Percentiles rank a stretch among this genome's conserved stretches.
Evolutionary conservation across 2,888 invertebrate genomes (phyloP).

Genomic region (Caenorhabditis panamensis): DNA sequence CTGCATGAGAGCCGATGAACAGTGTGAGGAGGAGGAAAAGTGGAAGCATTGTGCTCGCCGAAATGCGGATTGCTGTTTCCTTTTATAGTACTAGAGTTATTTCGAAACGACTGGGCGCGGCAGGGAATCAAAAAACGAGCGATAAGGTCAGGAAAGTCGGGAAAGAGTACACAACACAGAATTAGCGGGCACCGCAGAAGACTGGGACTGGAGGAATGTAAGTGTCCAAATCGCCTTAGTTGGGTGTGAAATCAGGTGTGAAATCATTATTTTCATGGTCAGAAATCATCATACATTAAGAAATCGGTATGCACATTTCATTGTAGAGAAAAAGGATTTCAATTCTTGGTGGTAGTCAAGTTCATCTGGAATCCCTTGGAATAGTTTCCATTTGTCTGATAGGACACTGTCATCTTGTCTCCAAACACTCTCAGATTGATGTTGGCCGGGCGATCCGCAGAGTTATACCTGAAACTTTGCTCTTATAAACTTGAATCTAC

Average conservation of each 20-base stretch:
- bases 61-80: no score
- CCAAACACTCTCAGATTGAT: neutral
- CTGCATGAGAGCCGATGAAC: neutral
- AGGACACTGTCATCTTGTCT: constrained; percentile 7
- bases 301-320: no score
- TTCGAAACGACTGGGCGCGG: neutral
- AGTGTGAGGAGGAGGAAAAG: neutral
- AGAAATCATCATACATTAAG: no score
- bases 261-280: neutral
- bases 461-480: constrained; percentile 10
- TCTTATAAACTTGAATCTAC: neutral
- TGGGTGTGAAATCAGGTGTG: neutral
- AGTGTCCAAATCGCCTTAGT: neutral
- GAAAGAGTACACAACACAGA: no score
- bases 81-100: neutral
- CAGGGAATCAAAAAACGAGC: no score
- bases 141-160: no score
- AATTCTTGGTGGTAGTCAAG: constrained; percentile 5
- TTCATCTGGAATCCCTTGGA: constrained; percentile 11
- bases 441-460: neutral
- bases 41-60: no score
- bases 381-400: constrained; percentile 1
- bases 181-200: no score
- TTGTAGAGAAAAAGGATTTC: no score
- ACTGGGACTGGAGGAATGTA: neutral